These are phyloP conservation scores for Synergus japonicus DNA, from an alignment of 2,888 invertebrate species.

Conservation along the genomic window DNA sequence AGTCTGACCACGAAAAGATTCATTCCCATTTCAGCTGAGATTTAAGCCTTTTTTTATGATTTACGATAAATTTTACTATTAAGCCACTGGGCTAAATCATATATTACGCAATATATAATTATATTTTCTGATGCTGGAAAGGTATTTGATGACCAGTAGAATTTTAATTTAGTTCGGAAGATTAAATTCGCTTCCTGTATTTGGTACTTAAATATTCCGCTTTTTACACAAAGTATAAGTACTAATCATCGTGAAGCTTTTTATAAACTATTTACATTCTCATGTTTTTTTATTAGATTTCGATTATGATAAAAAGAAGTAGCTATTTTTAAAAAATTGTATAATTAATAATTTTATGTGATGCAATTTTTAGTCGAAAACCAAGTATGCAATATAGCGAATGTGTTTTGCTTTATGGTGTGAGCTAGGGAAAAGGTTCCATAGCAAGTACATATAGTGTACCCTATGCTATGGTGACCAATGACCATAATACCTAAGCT, in stretches of 20 bases:
- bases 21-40: neutral
- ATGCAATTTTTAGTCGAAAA: neutral
- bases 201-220: neutral
- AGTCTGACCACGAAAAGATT: conserved; percentile 1
- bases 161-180: neutral
- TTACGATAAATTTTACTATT: neutral
- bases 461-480: conserved; percentile 4
- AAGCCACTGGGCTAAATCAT: neutral
- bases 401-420: neutral
- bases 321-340: too few species aligned
- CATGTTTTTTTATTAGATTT: too few species aligned
- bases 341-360: neutral
- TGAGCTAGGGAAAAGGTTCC: neutral
- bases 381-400: neutral
- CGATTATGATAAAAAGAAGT: too few species aligned
- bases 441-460: neutral
- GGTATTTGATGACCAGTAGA: neutral
- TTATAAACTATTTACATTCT: neutral
- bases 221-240: too few species aligned
- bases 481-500: conserved; percentile 1
- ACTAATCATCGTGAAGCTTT: neutral
- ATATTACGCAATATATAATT: neutral
- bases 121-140: neutral
- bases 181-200: neutral
- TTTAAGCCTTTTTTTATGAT: neutral